Evolutionary conservation across 2,113 vertebrate species (phyloP).

Genomic region (Oenanthe oenanthe): DNA sequence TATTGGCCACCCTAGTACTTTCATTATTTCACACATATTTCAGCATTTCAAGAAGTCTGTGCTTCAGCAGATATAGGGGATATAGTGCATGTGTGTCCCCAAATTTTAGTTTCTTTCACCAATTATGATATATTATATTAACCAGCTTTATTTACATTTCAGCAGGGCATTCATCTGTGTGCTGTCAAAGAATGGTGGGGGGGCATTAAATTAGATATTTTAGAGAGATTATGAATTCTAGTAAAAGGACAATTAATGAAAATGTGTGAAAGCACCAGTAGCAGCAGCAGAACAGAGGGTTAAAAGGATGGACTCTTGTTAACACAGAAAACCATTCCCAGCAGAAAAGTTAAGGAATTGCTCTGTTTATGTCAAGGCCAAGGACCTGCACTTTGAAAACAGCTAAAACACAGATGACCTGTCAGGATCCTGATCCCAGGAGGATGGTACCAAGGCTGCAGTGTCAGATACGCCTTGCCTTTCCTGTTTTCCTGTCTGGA

Average conservation of each 20-base stretch:
- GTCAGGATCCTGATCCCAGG: neutral
- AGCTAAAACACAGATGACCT: neutral
- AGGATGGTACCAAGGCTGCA: neutral
- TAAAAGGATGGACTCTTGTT: neutral
- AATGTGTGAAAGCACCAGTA: neutral
- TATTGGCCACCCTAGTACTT: neutral
- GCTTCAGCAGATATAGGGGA: neutral
- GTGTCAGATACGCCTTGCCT: fast-evolving
- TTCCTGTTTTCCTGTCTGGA: neutral
- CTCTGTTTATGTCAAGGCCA: neutral
- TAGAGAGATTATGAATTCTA: conserved; percentile 80
- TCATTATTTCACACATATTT: neutral
- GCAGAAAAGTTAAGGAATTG: neutral
- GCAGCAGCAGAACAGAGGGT: neutral
- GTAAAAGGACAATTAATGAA: conserved; percentile 63
- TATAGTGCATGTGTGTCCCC: neutral
- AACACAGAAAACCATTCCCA: neutral
- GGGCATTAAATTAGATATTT: conserved; percentile 79
- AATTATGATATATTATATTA: conserved; percentile 19
- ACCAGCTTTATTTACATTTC: conserved; percentile 65
- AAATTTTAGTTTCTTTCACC: neutral
- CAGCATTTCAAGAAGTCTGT: neutral
- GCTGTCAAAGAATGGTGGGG: conserved; percentile 53
- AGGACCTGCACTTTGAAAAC: neutral
- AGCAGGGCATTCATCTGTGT: conserved; percentile 50